A percentile compares a stretch with the other conserved stretches of the same genome.
phyloP scores from a whole-genome alignment of 2,113 vertebrate species.

The Nycticorax nycticorax region DNA sequence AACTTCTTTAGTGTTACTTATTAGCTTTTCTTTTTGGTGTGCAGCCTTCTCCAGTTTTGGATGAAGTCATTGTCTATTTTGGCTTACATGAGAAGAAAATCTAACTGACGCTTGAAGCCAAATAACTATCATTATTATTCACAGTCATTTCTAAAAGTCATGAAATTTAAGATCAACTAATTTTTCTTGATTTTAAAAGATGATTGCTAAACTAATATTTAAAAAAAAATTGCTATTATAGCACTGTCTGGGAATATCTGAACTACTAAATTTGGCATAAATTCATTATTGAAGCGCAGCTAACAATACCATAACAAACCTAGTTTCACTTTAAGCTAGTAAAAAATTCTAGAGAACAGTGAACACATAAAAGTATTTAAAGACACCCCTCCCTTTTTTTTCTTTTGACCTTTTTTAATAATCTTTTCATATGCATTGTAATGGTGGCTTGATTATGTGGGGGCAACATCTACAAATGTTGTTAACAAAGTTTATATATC shows the following conservation, averaged over 20 bases:
- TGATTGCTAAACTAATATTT: not conserved
- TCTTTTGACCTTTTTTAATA: not conserved
- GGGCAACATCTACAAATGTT: not conserved
- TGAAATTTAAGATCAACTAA: not conserved
- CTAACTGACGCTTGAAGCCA: not conserved
- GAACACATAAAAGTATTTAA: not conserved
- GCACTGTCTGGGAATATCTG: not conserved
- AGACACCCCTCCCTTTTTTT: fast-evolving
- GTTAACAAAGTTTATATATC: not conserved
- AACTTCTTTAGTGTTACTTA: not conserved
- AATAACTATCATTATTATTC: not conserved
- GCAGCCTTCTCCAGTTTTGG: not conserved
- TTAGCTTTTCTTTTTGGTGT: not conserved
- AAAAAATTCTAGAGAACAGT: not conserved
- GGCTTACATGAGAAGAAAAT: not conserved
- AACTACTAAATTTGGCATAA: not conserved
- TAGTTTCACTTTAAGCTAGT: not conserved
- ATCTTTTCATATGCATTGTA: not conserved
- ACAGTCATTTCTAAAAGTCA: not conserved
- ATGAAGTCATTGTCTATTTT: not conserved
- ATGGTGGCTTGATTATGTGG: not conserved
- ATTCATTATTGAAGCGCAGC: not conserved
- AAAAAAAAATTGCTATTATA: not conserved
- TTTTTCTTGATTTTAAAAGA: not conserved
- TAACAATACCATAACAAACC: not conserved